Base-by-base conservation (phyloP, 2,113 vertebrate species). In the Gallinago paraguaiae region DNA sequence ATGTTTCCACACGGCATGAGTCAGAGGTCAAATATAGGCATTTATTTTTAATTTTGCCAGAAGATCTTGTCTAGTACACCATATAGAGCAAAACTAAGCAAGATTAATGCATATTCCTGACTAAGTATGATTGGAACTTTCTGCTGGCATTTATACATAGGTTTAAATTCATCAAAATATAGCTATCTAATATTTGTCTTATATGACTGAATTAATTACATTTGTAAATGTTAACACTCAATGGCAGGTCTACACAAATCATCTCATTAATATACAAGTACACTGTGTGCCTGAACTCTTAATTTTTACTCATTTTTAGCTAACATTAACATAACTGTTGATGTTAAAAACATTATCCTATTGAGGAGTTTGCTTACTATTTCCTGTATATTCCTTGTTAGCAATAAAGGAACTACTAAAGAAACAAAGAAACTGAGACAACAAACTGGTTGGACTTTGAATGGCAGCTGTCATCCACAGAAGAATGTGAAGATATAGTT, bases 1-100 rank as follows among this genome's bases (percentile, higher is more conserved):
- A 95, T 98, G 98, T 98, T 98, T 99, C 98, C 96, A 97, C 98
- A 98, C 98, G 98, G 77, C 84, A 14, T 53, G 93, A 97, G 97
- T 98, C 98, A 98, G 83, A 98, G 98, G 97, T 98, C 97, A 96
- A 97, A 97, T 59, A 41, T 96, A 94, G 95, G 93, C 93, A 91
- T 97, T 98, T 98, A 95, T 98, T 98, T 98, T 98, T 98, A 96
- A 92, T 98, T 98, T 98, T 97, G 81, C 85, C 67, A 90, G 95
- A 92, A 90, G 93, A 97, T 97, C 93, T 93, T 96, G 95, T 97
- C 96, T 97, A 97, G 97, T 96, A 91, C 92, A 97, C 82, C 96
- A 94, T 97, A 95, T 92, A 97, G 97, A 97, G 85, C 50, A 91
- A 97, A 97, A 94, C 82, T 97, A 98, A 98, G 86, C 91, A 97